Evolutionary conservation across 1,140 invertebrate genomes (phyloP), one percentile per base, ranked within the genome.

Genomic region (Drosophila pruinosa): DNA sequence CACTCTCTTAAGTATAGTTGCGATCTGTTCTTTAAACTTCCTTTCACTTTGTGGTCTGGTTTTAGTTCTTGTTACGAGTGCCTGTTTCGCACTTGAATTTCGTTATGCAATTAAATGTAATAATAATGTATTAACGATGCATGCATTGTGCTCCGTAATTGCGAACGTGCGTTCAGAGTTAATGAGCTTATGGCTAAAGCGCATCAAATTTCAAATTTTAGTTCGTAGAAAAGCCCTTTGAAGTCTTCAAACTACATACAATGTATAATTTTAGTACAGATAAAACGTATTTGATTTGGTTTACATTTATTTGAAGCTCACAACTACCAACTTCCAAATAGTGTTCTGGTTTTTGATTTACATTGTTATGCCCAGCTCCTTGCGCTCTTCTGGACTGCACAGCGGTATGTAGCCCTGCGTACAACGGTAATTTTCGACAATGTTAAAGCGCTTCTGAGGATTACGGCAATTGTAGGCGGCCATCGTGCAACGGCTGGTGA

Each of bases 401-500:
- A 81, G 62, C 6, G 86, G 77, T 12, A 77, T 38, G 47, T 81
- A 68, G 2, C 54, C 64, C 38, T 71, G 28, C 14, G 56, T 45
- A 22, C 86, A 89, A 3, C 72, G 72, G 31, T 72, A 80, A 52
- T 89, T 76, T 7, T 85, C 80, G 3, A 89, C 75, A 2, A 61
- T 43, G 0, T 64, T 53, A 43, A 89, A 89, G 17, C 53, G 68
- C 39, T 89, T 89, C 41, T 81, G 80, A 2, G 86, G 86, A 76
- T 89, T 74, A 12, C 77, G 76, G n/a, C 86, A 89, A 21, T 89
- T 89, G 65, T 89, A 86, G 31, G 86, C 65, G 8, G 71, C 5
- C 80, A 89, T 81, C 31, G 71, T 65, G 48, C 86, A 89, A 31
- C 45, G 57, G 1, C 85, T 86, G 19, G 70, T 67, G 48, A 89